Conservation (phyloP, 2,888 invertebrate species). For the Ypsolopha sequella region DNA sequence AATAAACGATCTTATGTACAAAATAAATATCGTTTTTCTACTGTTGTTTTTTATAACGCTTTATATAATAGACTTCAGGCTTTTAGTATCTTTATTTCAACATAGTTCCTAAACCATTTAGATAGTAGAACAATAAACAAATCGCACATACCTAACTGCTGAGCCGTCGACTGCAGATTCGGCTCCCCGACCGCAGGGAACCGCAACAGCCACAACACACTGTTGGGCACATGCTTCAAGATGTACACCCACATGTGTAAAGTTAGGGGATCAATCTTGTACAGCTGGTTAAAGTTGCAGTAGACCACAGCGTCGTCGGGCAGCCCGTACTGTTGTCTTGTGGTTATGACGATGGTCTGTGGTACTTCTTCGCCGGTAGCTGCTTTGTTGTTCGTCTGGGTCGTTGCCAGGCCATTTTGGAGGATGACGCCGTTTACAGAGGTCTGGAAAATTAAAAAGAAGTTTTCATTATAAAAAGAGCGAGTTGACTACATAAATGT, state of each 20-base stretch:
- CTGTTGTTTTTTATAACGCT: too few species aligned
- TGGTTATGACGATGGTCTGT: conserved; percentile 94
- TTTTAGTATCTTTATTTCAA: too few species aligned
- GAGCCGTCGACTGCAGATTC: conserved; percentile 85
- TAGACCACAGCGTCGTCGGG: conserved; percentile 98
- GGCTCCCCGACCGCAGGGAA: conserved; percentile 95
- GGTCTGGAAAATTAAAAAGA: conserved; percentile 70
- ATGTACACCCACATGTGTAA: conserved; percentile 97
- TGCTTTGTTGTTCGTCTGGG: conserved; percentile 97
- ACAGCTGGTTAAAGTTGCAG: conserved; percentile 99
- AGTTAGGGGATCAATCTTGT: conserved; percentile 98
- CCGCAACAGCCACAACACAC: conserved; percentile 93
- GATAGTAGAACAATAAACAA: neutral
- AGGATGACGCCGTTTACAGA: conserved; percentile 95
- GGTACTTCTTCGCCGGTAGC: conserved; percentile 99
- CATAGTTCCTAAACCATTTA: too few species aligned
- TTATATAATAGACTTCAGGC: too few species aligned
- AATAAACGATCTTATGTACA: too few species aligned
- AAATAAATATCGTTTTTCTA: too few species aligned
- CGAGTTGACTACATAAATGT: too few species aligned
- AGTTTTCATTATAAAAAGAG: too few species aligned
- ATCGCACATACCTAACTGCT: conserved; percentile 74
- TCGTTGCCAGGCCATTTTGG: conserved; percentile 97
- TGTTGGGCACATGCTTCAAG: conserved; percentile 93
- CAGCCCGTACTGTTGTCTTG: conserved; percentile 94